A percentile compares a stretch with the other conserved stretches of the same genome.
These are phyloP conservation scores for Musca domestica DNA, from an alignment of 1,140 invertebrate genomes.

Conservation along the genomic window DNA sequence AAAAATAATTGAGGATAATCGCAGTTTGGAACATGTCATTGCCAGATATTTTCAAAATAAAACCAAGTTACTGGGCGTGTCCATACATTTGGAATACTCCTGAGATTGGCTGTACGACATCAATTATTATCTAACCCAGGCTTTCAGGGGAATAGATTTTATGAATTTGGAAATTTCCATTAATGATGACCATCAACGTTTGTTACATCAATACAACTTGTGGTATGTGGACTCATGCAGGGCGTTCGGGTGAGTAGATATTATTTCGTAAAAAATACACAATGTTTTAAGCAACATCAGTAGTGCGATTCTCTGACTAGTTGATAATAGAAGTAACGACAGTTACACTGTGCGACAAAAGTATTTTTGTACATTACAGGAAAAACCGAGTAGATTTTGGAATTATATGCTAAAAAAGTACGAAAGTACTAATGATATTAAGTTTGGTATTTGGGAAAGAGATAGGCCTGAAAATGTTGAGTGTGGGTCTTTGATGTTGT, in stretches of 20 bases:
- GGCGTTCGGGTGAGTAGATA: not conserved
- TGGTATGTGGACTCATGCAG: slow-evolving; percentile 16
- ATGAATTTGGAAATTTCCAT: slow-evolving; percentile 5
- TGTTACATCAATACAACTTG: not conserved
- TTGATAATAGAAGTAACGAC: no score
- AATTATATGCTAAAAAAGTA: no score
- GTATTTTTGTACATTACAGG: no score
- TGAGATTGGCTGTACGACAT: not conserved
- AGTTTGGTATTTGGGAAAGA: no score
- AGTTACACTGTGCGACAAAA: no score
- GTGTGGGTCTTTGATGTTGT: no score
- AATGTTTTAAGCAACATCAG: no score
- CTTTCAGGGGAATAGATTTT: not conserved
- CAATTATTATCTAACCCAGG: not conserved
- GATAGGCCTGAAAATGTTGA: no score
- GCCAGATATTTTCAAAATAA: not conserved
- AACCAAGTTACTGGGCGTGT: not conserved
- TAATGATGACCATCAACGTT: not conserved
- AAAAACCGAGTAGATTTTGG: no score
- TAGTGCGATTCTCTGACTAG: no score
- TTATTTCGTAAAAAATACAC: no score
- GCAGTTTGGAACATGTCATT: not conserved
- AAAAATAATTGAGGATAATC: not conserved
- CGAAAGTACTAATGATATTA: no score
- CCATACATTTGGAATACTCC: not conserved